Evolutionary conservation across 92 coral and sea anemone genomes (phyloP).

Genomic region (Isaurus tuberculatus): DNA sequence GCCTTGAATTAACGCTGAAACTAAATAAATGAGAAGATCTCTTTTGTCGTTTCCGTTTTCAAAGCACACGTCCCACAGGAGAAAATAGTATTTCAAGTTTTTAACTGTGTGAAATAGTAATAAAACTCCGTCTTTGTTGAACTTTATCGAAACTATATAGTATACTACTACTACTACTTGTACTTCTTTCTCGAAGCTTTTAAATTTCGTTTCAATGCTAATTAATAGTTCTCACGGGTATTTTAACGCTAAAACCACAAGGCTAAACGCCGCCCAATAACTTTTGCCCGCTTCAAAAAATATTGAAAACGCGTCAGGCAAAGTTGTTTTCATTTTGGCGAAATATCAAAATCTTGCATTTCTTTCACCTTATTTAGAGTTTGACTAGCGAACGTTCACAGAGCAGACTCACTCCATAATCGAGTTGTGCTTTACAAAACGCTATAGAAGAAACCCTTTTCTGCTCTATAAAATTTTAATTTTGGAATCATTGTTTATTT

Average conservation of each 20-base stretch:
- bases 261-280: not conserved
- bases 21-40: slow-evolving; percentile 12
- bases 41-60: slow-evolving; percentile 22
- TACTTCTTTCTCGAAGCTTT: not conserved
- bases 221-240: not conserved
- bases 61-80: not conserved
- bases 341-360: slow-evolving; percentile 17
- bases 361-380: not conserved
- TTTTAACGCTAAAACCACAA: not conserved
- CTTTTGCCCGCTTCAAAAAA: slow-evolving; percentile 9
- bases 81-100: not conserved
- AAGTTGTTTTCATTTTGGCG: slow-evolving; percentile 21
- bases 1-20: slow-evolving; percentile 39
- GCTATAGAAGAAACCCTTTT: no score
- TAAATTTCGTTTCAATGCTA: not conserved
- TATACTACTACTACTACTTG: not conserved
- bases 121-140: not conserved
- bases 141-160: not conserved
- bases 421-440: not conserved
- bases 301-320: not conserved
- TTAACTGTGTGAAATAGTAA: not conserved
- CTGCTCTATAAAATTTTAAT: no score
- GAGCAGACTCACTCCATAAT: not conserved
- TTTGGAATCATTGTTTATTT: no score
- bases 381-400: not conserved